Evolutionary conservation across 2,113 vertebrate genomes (phyloP), one percentile per base, ranked within the genome.

Genomic region (Epinephelus moara): DNA sequence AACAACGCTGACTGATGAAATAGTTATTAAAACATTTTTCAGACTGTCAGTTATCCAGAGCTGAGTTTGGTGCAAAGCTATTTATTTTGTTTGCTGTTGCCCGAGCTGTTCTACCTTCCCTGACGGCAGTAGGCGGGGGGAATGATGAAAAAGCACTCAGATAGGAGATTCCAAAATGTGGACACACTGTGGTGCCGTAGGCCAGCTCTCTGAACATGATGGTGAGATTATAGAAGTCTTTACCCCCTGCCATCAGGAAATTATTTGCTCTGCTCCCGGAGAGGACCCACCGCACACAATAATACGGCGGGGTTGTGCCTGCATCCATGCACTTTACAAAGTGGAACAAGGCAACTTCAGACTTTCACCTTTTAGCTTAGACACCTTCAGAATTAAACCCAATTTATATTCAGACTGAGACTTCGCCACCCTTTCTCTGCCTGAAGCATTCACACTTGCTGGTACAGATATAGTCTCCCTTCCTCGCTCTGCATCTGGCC

Each of bases 141-240:
- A 78, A 82, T 86, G 90, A 93, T 92, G 89, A 82, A 90, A 91
- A 94, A 77, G 78, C 88, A 89, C 83, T 92, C 87, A 89, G 91
- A 93, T 88, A 89, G 83, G 87, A 89, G 87, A 90, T 86, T 91
- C 86, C 89, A 90, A 93, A 88, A 90, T 88, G 91, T 91, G 78
- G 83, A 89, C 84, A 66, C 87, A 64, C 82, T 74, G 85, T 14
- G 83, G 59, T 37, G 90, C 91, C 89, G 69, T 19, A 17, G 93
- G 94, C 82, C 61, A 79, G 50, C 55, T 87, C 81, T 93, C 83
- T 92, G 87, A 93, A 89, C 86, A 83, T 19, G 86, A 92, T 85
- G 89, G 62, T 62, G 85, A 87, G 87, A 91, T 90, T 87, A 89
- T 77, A 77, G 81, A 81, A 88, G 87, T 85, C 87, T 84, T 89